These are phyloP conservation scores for Escarpia spicata DNA, from an alignment of 2,888 invertebrate genomes.

Conservation along the genomic window DNA sequence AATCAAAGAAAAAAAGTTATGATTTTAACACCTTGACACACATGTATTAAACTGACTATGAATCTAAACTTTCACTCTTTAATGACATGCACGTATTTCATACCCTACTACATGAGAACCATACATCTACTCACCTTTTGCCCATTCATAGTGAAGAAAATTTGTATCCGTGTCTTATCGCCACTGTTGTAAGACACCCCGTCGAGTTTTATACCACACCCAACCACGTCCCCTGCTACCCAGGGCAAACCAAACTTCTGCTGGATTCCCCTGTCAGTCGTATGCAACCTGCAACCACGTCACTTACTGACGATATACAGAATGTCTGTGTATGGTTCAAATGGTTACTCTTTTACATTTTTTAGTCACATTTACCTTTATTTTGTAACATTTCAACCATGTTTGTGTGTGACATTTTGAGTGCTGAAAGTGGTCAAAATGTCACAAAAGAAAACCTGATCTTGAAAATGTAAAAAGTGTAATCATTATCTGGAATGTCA, in stretches of 20 bases:
- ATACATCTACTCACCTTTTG: constrained; percentile 62
- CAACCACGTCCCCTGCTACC: constrained; percentile 64
- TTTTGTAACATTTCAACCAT: too few relatives aligned
- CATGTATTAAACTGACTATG: too few relatives aligned
- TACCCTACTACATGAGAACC: not conserved
- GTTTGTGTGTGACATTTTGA: too few relatives aligned
- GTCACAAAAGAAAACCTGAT: too few relatives aligned
- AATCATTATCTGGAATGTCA: too few relatives aligned
- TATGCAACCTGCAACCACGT: constrained; percentile 59
- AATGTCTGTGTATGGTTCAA: not conserved
- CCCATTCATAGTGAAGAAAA: constrained; percentile 67
- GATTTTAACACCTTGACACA: too few relatives aligned
- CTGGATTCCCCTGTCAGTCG: constrained; percentile 61
- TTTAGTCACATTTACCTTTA: too few relatives aligned
- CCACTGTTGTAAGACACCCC: constrained; percentile 45
- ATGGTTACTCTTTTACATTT: too few relatives aligned
- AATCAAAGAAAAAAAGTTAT: too few relatives aligned
- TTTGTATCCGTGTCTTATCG: constrained; percentile 56
- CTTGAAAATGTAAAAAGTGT: too few relatives aligned
- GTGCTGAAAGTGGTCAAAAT: too few relatives aligned
- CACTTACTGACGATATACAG: not conserved
- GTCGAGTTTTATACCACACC: constrained; percentile 65
- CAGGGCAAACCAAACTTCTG: constrained; percentile 64
- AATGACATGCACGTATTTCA: not conserved
- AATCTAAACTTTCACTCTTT: not conserved